Evolutionary conservation across 2,797 vertebrate genomes (phyloP), one percentile per base, ranked within the genome.

Genomic region (Aulostomus chinensis): DNA sequence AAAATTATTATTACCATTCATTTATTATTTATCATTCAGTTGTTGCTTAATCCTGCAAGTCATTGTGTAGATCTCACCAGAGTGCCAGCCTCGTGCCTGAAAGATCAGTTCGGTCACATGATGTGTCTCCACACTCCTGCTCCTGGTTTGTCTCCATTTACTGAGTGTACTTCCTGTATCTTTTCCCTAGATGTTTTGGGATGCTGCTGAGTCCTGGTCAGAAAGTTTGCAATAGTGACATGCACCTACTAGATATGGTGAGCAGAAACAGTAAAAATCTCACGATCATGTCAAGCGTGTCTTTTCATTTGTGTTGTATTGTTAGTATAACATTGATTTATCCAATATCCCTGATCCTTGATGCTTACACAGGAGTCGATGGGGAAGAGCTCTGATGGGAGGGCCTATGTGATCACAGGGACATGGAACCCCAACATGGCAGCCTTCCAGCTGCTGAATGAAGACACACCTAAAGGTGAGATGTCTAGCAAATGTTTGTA

Each of bases 201-300:
- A 97, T 99, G 96, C 89, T 98, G 41, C 88, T 99, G 54, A 97
- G 95, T 78, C 95, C 96, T 49, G 96, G 97, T 42, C 92, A 94
- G 84, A 98, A 95, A 53, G 96, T 99, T 68, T 95, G 93, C 79
- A 97, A 97, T 89, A 95, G 94, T 46, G 94, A 98, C 84, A 98
- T 99, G 96, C 95, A 98, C 79, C 91, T 99, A 30, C 78, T 99
- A 14, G 96, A 99, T 72, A 98, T 98, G 97, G 97, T 98, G 90
- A 94, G 90, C 38, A 72, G 60, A 41, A 30, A n/a, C n/a, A n/a
- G n/a, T n/a, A n/a, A n/a, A n/a, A n/a, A n/a, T n/a, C n/a, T n/a
- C n/a, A n/a, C n/a, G n/a, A n/a, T n/a, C n/a, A n/a, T n/a, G n/a
- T n/a, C n/a, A n/a, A n/a, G n/a, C n/a, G n/a, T n/a, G n/a, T n/a